These are phyloP conservation scores for Nematopogon swammerdamellus DNA, from an alignment of 2,888 invertebrate species.

Conservation along the genomic window DNA sequence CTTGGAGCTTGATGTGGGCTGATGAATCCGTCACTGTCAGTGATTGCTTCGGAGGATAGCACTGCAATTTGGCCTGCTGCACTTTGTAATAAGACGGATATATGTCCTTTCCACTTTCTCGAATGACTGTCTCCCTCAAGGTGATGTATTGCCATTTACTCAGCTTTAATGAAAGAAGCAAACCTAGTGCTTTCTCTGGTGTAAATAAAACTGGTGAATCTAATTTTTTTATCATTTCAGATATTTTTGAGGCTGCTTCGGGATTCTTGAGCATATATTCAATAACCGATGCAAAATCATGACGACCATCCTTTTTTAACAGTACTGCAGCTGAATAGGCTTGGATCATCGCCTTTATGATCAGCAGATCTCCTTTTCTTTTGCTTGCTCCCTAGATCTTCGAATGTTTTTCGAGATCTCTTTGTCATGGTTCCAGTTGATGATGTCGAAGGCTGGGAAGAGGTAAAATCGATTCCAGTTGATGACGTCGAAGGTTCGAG, in stretches of 20 bases:
- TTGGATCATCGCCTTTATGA: no score
- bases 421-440: no score
- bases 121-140: conserved; percentile 7
- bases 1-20: conserved; percentile 8
- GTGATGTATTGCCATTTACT: conserved; percentile 9
- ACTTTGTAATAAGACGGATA: conserved; percentile 7
- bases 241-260: conserved; percentile 9
- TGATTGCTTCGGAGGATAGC: conserved; percentile 8
- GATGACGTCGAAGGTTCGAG: neutral
- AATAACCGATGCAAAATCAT: conserved; percentile 10
- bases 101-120: conserved; percentile 7
- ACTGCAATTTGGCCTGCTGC: conserved; percentile 6
- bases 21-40: conserved; percentile 9
- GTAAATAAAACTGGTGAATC: conserved; percentile 7
- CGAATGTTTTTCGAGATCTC: no score
- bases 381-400: no score
- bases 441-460: neutral
- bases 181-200: conserved; percentile 10
- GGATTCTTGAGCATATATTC: conserved; percentile 9
- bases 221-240: conserved; percentile 2
- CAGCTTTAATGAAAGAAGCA: conserved; percentile 9
- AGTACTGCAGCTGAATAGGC: no score
- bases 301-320: no score
- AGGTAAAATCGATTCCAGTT: neutral
- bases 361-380: no score